phyloP scores from a whole-genome alignment of 2,888 invertebrate species.

The Lithophane leautieri region DNA sequence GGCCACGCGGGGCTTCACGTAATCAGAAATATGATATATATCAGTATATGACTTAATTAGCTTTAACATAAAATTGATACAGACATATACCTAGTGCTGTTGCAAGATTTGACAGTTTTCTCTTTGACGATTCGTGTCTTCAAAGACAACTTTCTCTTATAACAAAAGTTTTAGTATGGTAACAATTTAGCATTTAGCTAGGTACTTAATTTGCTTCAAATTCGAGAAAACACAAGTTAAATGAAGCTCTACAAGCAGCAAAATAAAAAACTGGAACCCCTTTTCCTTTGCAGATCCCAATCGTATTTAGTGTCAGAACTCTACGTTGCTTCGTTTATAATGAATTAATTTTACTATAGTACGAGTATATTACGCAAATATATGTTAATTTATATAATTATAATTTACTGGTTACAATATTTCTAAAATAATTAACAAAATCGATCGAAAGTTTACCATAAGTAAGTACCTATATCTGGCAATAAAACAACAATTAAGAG shows the following conservation, averaged over 20 bases:
- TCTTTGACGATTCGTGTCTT: constrained; percentile 10
- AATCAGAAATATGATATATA: constrained; percentile 48
- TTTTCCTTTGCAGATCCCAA: not conserved
- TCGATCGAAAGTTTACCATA: not conserved
- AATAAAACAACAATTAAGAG: not conserved
- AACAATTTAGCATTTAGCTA: not conserved
- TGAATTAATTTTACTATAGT: not conserved
- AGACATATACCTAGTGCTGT: not conserved
- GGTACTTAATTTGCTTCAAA: not conserved
- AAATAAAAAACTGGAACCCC: not conserved
- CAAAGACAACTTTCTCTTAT: constrained; percentile 37
- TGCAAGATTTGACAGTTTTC: constrained; percentile 10
- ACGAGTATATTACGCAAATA: not conserved
- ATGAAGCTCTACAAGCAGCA: not conserved
- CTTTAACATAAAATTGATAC: not conserved
- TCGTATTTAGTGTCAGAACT: not conserved
- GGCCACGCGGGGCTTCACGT: constrained; percentile 44
- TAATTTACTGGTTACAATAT: not conserved
- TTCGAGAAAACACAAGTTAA: not conserved
- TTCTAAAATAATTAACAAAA: not conserved
- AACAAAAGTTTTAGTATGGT: not conserved
- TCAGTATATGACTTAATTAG: constrained; percentile 38
- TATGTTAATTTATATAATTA: not conserved
- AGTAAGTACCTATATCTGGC: no score
- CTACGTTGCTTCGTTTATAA: not conserved